Conservation (phyloP, 2,888 invertebrate species). For the Balanococcus diminutus region DNA sequence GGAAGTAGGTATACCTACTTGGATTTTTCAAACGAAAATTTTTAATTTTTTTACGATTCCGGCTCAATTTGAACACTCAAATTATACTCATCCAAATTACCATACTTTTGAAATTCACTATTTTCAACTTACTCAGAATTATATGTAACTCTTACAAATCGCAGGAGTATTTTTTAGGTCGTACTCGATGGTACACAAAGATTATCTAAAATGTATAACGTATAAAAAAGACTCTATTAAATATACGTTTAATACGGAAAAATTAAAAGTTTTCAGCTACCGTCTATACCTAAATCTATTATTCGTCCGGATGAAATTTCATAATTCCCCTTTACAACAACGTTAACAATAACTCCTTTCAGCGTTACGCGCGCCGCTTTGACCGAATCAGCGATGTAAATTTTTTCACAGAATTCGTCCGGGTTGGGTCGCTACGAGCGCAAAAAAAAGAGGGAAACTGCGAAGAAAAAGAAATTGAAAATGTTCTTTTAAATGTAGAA, state of each 20-base stretch:
- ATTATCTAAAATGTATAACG: conserved; percentile 17
- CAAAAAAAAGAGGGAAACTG: not conserved
- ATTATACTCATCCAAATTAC: not conserved
- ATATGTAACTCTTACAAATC: not conserved
- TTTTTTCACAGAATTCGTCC: not conserved
- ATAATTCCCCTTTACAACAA: not conserved
- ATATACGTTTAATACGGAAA: not conserved
- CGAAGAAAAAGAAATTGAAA: not conserved
- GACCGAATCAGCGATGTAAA: conserved; percentile 6
- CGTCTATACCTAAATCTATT: conserved; percentile 4
- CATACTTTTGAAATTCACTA: not conserved
- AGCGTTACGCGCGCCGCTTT: not conserved
- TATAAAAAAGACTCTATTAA: not conserved
- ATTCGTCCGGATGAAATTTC: not conserved
- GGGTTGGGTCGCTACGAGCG: not conserved
- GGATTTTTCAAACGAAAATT: too few relatives aligned
- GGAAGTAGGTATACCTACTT: too few relatives aligned
- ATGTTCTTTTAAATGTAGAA: not conserved
- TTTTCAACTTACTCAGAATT: not conserved
- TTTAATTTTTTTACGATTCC: too few relatives aligned
- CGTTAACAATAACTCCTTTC: not conserved
- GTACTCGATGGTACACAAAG: not conserved
- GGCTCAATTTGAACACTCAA: too few relatives aligned
- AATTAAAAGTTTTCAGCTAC: conserved; percentile 32
- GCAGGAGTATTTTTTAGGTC: not conserved